These are phyloP conservation scores for Spicauda simplicius DNA, from an alignment of 2,888 invertebrate genomes.

Conservation along the genomic window DNA sequence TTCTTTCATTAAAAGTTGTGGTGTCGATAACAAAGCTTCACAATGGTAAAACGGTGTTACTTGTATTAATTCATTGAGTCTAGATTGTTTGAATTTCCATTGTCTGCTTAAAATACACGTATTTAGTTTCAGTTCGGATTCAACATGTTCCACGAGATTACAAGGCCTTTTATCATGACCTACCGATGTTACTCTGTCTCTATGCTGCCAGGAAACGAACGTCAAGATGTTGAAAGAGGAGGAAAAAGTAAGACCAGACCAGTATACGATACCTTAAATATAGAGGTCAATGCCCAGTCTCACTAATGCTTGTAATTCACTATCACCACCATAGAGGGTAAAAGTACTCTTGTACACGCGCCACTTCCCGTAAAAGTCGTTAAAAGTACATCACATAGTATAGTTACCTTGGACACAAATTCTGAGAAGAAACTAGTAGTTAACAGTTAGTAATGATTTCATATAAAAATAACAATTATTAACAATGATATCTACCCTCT, in stretches of 20 bases:
- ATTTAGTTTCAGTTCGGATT: conserved; percentile 92
- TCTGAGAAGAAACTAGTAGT: too few species aligned
- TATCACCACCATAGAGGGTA: too few species aligned
- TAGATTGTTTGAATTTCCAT: conserved; percentile 35
- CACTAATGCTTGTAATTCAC: too few species aligned
- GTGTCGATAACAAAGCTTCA: conserved; percentile 45
- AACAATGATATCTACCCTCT: too few species aligned
- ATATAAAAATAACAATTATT: too few species aligned
- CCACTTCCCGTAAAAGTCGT: too few species aligned
- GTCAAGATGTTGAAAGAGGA: conserved; percentile 97
- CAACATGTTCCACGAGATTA: conserved; percentile 94
- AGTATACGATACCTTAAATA: not conserved
- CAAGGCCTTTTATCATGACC: conserved; percentile 91
- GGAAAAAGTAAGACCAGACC: conserved; percentile 92
- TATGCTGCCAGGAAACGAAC: conserved; percentile 96
- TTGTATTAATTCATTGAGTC: not conserved
- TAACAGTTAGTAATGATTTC: too few species aligned
- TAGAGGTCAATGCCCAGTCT: not conserved
- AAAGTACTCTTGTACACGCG: too few species aligned
- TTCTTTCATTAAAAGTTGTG: conserved; percentile 46
- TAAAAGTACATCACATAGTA: too few species aligned
- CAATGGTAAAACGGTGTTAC: conserved; percentile 55
- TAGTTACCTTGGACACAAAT: too few species aligned
- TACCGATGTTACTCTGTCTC: conserved; percentile 97
- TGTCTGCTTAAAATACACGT: conserved; percentile 55